Evolutionary conservation across 1,140 invertebrate species (phyloP).

Genomic region (Hestina assimilis): DNA sequence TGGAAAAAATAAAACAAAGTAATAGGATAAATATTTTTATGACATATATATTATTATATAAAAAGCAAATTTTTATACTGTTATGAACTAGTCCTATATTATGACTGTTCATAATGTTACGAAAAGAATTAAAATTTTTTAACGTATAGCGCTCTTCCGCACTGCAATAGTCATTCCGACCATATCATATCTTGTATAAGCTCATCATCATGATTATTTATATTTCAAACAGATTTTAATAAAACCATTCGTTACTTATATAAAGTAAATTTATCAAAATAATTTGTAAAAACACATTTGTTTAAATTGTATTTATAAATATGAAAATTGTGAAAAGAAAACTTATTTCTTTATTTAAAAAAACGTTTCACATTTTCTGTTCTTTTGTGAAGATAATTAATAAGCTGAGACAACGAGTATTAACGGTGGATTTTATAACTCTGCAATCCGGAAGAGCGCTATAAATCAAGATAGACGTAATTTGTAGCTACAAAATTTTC

Average conservation of each 20-base stretch:
- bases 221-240: too few relatives aligned
- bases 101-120: too few relatives aligned
- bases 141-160: slow-evolving; percentile 11
- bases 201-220: too few relatives aligned
- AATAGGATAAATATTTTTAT: background rate
- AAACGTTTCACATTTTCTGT: too few relatives aligned
- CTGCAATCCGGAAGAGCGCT: slow-evolving; percentile 19
- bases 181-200: too few relatives aligned
- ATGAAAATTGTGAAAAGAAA: too few relatives aligned
- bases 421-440: background rate
- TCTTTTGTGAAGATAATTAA: too few relatives aligned
- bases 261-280: too few relatives aligned
- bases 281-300: too few relatives aligned
- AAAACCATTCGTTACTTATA: too few relatives aligned
- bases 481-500: background rate
- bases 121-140: background rate
- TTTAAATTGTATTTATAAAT: too few relatives aligned
- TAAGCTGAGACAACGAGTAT: background rate
- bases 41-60: background rate
- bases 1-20: background rate
- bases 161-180: background rate
- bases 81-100: background rate
- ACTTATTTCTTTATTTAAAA: too few relatives aligned
- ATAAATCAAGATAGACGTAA: background rate
- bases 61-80: background rate